Conservation (phyloP, 2,888 invertebrate genomes). For the Blera fallax region DNA sequence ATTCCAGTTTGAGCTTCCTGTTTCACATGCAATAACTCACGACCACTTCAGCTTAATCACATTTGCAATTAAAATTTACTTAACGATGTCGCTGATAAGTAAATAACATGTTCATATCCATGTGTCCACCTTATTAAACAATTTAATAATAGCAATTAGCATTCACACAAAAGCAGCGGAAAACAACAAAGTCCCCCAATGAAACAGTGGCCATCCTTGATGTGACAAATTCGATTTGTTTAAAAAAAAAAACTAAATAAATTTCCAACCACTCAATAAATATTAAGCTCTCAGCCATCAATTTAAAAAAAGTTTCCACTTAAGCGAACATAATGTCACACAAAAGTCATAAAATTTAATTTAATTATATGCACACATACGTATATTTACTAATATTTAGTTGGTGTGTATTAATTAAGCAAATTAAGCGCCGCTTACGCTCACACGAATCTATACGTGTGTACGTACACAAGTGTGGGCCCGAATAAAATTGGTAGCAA, state of each 20-base stretch:
- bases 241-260: no score
- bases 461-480: constrained; percentile 33
- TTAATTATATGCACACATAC: constrained; percentile 53
- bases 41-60: background rate
- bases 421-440: constrained; percentile 51
- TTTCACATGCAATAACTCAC: constrained; percentile 15
- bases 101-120: constrained; percentile 33
- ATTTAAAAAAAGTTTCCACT: constrained; percentile 50
- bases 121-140: constrained; percentile 33
- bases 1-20: constrained; percentile 6
- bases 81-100: constrained; percentile 56
- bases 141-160: constrained; percentile 63
- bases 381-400: constrained; percentile 11
- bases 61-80: constrained; percentile 54
- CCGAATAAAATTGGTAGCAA: constrained; percentile 35
- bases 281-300: constrained; percentile 42
- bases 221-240: constrained; percentile 49
- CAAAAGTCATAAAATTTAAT: constrained; percentile 67
- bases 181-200: constrained; percentile 21
- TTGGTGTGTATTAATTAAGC: constrained; percentile 54
- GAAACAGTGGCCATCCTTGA: constrained; percentile 46
- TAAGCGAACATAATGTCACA: constrained; percentile 51
- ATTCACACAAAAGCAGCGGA: constrained; percentile 17
- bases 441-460: background rate
- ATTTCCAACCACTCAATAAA: constrained; percentile 66